Evolutionary conservation across 2,113 vertebrate genomes (phyloP).

Genomic region (Rhabdomys dilectus): DNA sequence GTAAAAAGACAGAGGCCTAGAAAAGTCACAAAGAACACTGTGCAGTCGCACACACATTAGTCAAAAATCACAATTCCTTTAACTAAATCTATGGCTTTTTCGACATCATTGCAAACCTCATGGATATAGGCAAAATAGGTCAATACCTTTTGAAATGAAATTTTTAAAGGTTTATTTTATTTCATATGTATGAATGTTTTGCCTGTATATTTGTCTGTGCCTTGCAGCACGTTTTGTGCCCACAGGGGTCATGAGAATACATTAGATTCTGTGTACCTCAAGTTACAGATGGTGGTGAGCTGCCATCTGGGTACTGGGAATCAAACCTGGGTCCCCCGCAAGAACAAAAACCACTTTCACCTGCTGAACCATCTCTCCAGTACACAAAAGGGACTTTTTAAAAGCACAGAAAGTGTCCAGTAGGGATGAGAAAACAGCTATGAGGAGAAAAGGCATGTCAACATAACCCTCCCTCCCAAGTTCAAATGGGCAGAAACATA

Average conservation of each 20-base stretch:
- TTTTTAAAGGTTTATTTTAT: background rate
- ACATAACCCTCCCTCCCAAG: background rate
- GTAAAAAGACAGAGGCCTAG: background rate
- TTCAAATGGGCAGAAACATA: background rate
- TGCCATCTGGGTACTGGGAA: background rate
- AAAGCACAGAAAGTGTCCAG: background rate
- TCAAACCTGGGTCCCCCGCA: background rate
- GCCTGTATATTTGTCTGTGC: background rate
- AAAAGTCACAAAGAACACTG: background rate
- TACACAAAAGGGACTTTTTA: background rate
- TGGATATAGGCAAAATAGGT: background rate
- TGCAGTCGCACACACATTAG: background rate
- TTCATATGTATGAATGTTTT: background rate
- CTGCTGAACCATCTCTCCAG: background rate
- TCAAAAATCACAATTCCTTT: background rate
- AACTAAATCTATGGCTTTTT: background rate
- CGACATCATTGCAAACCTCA: background rate
- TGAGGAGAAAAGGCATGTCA: background rate
- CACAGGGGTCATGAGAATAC: background rate
- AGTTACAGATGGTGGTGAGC: background rate
- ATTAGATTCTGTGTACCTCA: background rate
- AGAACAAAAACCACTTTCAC: background rate
- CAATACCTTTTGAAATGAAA: background rate
- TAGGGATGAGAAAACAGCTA: background rate
- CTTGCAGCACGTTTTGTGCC: background rate